Evolutionary conservation across 2,797 vertebrate species (phyloP), one percentile per base, ranked within the genome.

Genomic region (Parotocinclus haroldoi): DNA sequence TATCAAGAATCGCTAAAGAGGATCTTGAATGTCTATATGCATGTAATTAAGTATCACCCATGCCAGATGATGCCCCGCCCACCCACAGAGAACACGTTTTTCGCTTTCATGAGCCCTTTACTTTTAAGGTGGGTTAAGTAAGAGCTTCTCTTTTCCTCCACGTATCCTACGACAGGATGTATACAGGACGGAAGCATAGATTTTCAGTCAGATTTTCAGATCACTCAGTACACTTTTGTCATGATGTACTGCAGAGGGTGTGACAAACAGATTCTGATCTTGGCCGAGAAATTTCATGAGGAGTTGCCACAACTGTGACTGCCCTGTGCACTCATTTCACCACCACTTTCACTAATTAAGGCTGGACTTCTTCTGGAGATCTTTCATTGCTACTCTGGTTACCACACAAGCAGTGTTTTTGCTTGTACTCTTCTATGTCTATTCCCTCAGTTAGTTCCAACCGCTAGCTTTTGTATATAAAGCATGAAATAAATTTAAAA

Each of bases 241-340:
- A 82, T 88, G 84, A 79, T 86, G 82, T 83, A 82, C 79, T 78
- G 82, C 77, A 70, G 53, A 84, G 87, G 82, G 85, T 81, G 80
- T 87, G 85, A 84, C 84, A 71, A 84, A 79, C 84, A 80, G 81
- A 83, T 86, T 88, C 85, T 88, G 86, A 88, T 89, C 84, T 82
- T 82, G 78, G 85, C 82, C 86, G 85, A 86, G 81, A 85, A 82
- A 85, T 89, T 91, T 90, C 84, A 90, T 89, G 88, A 88, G 84
- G 85, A 81, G 84, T 88, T 90, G 89, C 88, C 89, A 89, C 79
- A 78, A 78, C 84, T 76, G 78, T 84, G 81, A 82, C 87, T 89
- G 84, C 87, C 88, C 89, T 79, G 83, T 84, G 84, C 89, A 84
- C 87, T 85, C 89, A 87, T 91, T 90, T 90, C 88, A 89, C 87